Conservation (phyloP, 1,140 invertebrate genomes). For the Helicoverpa zea region DNA sequence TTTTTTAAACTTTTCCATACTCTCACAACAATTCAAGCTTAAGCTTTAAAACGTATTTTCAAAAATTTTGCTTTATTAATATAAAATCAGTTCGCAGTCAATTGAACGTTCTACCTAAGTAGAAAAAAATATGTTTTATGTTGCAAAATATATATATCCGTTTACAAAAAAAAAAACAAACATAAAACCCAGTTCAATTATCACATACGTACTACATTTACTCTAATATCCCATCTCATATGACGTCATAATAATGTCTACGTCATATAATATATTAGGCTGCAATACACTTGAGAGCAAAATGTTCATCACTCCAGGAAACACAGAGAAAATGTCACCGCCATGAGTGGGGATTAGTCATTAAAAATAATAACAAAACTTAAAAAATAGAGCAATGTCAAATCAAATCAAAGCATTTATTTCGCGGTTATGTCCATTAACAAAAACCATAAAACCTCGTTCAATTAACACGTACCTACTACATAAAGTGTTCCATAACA, state of each 20-base stretch:
- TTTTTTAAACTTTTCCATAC: conserved; percentile 33
- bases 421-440: background rate
- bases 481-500: background rate
- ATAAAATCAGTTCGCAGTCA: background rate
- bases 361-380: too few species aligned
- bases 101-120: too few species aligned
- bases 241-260: conserved; percentile 14
- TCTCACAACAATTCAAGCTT: conserved; percentile 11
- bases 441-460: background rate
- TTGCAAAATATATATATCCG: too few species aligned
- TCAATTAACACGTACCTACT: background rate
- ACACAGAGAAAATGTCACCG: conserved; percentile 41
- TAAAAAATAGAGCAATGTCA: too few species aligned
- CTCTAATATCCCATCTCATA: background rate
- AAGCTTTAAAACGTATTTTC: conserved; percentile 23
- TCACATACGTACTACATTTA: background rate
- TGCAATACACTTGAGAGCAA: conserved; percentile 11
- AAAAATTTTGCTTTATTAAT: conserved; percentile 16
- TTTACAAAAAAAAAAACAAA: background rate
- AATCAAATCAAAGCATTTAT: too few species aligned
- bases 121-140: too few species aligned
- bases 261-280: background rate
- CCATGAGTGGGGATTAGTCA: conserved; percentile 21
- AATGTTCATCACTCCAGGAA: conserved; percentile 11
- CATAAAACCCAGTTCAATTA: background rate